These are phyloP conservation scores for Bothrops jararaca DNA, from an alignment of 2,113 vertebrate genomes.

Conservation along the genomic window DNA sequence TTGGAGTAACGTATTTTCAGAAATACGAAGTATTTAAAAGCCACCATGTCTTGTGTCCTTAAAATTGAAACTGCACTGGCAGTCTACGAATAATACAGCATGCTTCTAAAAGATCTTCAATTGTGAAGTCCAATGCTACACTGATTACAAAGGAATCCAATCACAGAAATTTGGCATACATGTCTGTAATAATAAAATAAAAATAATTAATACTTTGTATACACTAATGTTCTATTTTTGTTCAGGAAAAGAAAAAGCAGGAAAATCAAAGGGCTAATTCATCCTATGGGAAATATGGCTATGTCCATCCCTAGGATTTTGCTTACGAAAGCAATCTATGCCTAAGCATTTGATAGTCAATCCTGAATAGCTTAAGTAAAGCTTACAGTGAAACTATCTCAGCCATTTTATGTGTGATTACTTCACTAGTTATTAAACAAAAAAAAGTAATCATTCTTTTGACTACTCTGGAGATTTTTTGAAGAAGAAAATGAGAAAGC, in stretches of 20 bases:
- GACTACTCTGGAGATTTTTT: neutral
- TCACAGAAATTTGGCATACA: neutral
- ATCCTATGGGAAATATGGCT: neutral
- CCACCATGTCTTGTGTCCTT: neutral
- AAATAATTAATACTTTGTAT: neutral
- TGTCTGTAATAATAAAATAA: neutral
- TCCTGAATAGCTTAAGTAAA: neutral
- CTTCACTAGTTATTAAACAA: neutral
- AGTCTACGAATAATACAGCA: neutral
- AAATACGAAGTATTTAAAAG: neutral
- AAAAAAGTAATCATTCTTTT: neutral
- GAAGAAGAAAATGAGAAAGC: neutral
- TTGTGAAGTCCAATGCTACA: neutral
- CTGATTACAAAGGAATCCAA: neutral
- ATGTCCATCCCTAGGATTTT: neutral
- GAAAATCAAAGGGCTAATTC: neutral
- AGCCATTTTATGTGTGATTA: neutral
- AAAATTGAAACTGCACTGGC: neutral
- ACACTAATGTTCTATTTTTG: neutral
- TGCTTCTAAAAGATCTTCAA: neutral
- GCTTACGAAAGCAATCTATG: neutral
- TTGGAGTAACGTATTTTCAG: neutral
- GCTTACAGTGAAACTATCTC: neutral
- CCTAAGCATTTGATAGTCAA: neutral
- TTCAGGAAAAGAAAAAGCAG: neutral